phyloP scores from a whole-genome alignment of 2,113 vertebrate species.

The Pelecanus crispus region DNA sequence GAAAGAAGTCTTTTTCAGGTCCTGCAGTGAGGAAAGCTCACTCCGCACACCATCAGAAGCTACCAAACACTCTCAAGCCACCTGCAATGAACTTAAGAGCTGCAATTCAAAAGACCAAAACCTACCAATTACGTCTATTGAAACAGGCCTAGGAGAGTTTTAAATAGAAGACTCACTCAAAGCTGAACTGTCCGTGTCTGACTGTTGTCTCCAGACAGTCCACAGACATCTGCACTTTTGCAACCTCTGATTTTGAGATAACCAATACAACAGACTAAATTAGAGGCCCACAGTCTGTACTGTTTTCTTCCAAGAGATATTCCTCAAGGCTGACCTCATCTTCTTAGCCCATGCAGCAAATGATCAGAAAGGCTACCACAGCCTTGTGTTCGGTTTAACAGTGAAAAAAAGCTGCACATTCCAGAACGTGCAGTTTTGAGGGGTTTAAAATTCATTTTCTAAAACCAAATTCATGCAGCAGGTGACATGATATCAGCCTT shows the following conservation, averaged over 20 bases:
- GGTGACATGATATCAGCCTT: background rate
- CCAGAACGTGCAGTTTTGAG: background rate
- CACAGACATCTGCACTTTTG: background rate
- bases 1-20: background rate
- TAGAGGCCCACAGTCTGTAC: background rate
- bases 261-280: background rate
- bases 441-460: background rate
- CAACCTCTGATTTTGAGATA: background rate
- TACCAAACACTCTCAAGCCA: background rate
- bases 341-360: background rate
- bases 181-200: background rate
- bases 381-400: background rate
- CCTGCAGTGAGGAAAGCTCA: background rate
- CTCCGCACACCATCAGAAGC: background rate
- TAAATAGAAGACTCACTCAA: background rate
- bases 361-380: background rate
- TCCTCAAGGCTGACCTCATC: background rate
- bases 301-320: background rate
- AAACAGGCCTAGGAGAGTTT: background rate
- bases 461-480: background rate
- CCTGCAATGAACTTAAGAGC: background rate
- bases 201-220: background rate
- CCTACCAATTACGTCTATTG: background rate
- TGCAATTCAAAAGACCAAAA: background rate
- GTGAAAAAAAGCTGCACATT: background rate